A percentile compares a stretch with the other conserved stretches of the same genome.
Conservation (phyloP, 92 coral and sea anemone species). For the Phymanthus crucifer region DNA sequence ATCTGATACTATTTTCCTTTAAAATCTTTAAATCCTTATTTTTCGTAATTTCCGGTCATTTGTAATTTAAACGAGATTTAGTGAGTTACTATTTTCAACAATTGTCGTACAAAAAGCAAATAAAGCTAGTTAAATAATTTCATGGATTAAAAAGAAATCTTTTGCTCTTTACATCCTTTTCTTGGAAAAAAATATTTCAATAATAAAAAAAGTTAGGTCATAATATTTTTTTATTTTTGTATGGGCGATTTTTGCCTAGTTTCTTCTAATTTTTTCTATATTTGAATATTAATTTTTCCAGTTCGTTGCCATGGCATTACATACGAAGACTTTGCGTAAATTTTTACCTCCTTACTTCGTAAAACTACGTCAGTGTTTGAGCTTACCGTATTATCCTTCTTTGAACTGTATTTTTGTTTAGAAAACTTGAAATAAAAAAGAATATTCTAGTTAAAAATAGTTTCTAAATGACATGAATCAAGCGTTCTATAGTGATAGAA, state of each 20-base stretch:
- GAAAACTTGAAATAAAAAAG: neutral
- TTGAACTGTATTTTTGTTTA: neutral
- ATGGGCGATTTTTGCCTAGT: neutral
- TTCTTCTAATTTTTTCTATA: neutral
- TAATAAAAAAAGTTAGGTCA: neutral
- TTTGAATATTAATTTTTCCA: neutral
- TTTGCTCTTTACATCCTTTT: neutral
- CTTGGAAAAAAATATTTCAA: neutral
- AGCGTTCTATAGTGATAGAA: neutral
- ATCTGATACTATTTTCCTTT: too few species aligned
- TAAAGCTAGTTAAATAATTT: neutral
- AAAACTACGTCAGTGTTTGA: slow-evolving; percentile 3
- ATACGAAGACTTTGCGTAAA: neutral
- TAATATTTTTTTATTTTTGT: neutral
- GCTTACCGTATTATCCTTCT: neutral
- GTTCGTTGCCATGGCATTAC: neutral
- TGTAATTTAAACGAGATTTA: neutral
- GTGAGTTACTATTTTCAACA: neutral
- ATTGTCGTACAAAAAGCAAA: slow-evolving; percentile 3
- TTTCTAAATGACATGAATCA: neutral
- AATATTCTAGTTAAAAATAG: neutral
- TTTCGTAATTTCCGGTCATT: neutral
- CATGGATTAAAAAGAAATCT: neutral
- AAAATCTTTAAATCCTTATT: neutral
- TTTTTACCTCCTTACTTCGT: neutral